phyloP scores from a whole-genome alignment of 2,113 vertebrate species.

The Zosterops japonicus region DNA sequence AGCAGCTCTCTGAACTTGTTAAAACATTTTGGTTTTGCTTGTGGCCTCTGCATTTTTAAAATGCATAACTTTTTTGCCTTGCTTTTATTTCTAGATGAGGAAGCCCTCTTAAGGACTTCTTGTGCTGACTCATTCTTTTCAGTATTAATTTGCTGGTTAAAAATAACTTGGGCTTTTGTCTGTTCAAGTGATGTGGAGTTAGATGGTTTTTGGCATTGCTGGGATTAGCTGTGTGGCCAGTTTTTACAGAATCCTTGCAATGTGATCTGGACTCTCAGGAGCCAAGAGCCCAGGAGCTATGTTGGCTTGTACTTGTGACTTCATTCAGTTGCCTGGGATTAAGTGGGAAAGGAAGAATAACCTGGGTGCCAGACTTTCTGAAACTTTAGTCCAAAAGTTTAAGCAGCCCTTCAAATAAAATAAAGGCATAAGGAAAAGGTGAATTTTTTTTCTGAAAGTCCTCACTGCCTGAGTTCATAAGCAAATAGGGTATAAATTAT shows the following conservation, averaged over 20 bases:
- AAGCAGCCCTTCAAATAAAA: not conserved
- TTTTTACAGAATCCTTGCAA: conserved; percentile 30
- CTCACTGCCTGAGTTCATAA: not conserved
- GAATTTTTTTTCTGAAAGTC: not conserved
- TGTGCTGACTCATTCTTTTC: conserved; percentile 32
- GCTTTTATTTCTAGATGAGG: not conserved
- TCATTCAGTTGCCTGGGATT: conserved; percentile 3
- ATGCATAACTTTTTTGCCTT: not conserved
- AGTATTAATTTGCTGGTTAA: conserved; percentile 57
- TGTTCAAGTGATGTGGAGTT: not conserved
- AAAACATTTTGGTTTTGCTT: not conserved
- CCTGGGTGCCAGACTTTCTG: not conserved
- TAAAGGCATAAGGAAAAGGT: not conserved
- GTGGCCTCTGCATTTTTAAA: not conserved
- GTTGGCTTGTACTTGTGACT: not conserved
- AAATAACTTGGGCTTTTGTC: conserved; percentile 52
- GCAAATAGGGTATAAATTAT: not conserved
- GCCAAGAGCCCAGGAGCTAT: not conserved
- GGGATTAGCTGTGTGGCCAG: not conserved
- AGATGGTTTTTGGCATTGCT: not conserved
- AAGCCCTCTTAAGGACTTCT: not conserved
- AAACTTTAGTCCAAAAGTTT: not conserved
- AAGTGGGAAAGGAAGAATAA: not conserved
- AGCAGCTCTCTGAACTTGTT: not conserved
- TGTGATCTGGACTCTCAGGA: not conserved